Conservation (phyloP, 1,140 invertebrate species). For the Platyura marginata region DNA sequence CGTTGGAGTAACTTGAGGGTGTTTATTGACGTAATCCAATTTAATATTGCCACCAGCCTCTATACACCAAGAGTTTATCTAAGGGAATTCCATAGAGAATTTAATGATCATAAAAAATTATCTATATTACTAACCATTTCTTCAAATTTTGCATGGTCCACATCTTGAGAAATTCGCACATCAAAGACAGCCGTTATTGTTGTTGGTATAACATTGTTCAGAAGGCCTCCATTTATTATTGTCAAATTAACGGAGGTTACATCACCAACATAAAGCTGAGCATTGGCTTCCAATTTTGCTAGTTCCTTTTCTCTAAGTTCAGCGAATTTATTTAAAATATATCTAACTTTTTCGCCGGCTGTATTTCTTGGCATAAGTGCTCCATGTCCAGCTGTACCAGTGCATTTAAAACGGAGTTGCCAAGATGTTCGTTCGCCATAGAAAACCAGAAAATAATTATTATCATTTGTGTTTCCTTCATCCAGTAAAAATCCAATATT, state of each 20-base stretch:
- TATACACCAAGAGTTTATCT: slow-evolving; percentile 33
- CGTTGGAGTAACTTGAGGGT: slow-evolving; percentile 34
- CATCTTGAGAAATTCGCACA: slow-evolving; percentile 47
- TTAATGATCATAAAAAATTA: no score
- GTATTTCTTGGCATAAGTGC: slow-evolving; percentile 56
- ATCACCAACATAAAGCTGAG: slow-evolving; percentile 44
- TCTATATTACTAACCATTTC: slow-evolving; percentile 28
- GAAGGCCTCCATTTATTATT: slow-evolving; percentile 61
- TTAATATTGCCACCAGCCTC: slow-evolving; percentile 32
- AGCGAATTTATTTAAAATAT: slow-evolving; percentile 54
- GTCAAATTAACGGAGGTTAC: slow-evolving; percentile 74
- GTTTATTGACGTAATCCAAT: slow-evolving; percentile 29
- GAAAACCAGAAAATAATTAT: slow-evolving; percentile 45
- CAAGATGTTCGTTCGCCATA: slow-evolving; percentile 56
- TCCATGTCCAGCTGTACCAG: slow-evolving; percentile 62
- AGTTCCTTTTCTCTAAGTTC: slow-evolving; percentile 40
- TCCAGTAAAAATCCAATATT: slow-evolving; percentile 66
- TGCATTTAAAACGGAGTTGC: slow-evolving; percentile 33
- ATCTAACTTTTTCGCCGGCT: slow-evolving; percentile 53
- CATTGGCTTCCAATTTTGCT: slow-evolving; percentile 24
- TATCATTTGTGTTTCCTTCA: slow-evolving; percentile 49
- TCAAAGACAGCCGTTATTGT: slow-evolving; percentile 58
- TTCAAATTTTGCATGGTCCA: slow-evolving; percentile 51
- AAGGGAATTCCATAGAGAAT: no score
- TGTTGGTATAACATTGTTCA: slow-evolving; percentile 70